Base-by-base conservation (phyloP, 2,888 invertebrate genomes). In the Chrysolina oricalcia region DNA sequence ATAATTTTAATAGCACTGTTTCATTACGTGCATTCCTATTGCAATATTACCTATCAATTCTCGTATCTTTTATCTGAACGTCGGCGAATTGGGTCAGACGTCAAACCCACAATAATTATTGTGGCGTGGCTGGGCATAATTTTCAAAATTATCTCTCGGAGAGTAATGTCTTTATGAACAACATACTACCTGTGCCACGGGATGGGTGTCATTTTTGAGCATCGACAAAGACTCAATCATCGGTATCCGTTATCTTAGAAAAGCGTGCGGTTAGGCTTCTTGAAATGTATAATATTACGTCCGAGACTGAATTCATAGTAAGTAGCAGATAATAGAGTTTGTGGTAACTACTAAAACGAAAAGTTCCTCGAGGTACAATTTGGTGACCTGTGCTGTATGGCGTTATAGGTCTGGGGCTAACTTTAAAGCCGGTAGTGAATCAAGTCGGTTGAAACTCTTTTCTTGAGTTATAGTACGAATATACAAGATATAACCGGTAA, bases 1-100 rank as follows among this genome's bases (percentile, higher is more conserved):
- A 74, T 78, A 76, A 77, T 78, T 78, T 71, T 73, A 77, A 78
- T 75, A 66, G 75, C 66, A 48, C 67, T 68, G 73, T 72, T 76
- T 73, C 78, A 72, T 73, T 74, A 73, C 46, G 63, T 63, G 68
- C 74, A 73, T 78, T 78, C 70, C 73, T 67, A 59, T 77, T 77
- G 73, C 73, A 67, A 75, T 72, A 72, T 67, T 75, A 72, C 65
- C 73, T 78, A 75, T 77, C 76, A 76, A 74, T 73, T 65, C 70
- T 72, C 70, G 70, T 75, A 75, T 75, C 76, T 76, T 72, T 76
- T 73, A 76, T 76, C 76, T 76, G 13, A 21, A 63, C 53, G 66
- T 70, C 70, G 62, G 43, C 19, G 62, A 76, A 73, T 64, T 70
- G 70, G 76, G 76, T 76, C 76, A 76, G 56, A 76, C 73, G 70